These are phyloP conservation scores for Tympanoctomys barrerae DNA, from an alignment of 2,797 vertebrate genomes.

Conservation along the genomic window DNA sequence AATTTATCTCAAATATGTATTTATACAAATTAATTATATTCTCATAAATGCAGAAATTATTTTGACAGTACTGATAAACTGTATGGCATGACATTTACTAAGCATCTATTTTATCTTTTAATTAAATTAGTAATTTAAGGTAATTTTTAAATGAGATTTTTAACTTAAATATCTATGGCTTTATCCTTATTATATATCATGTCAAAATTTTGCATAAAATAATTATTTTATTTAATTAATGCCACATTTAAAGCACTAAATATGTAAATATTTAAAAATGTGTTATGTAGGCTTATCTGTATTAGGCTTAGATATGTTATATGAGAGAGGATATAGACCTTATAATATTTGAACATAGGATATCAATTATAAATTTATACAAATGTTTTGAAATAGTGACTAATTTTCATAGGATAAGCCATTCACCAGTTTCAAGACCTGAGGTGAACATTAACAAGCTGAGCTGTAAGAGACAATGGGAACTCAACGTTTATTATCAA, in stretches of 20 bases:
- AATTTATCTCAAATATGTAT: conserved; percentile 1
- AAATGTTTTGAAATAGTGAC: neutral
- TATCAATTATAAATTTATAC: neutral
- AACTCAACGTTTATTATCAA: neutral
- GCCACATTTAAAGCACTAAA: neutral
- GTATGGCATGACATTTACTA: neutral
- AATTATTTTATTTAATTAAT: neutral
- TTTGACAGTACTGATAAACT: neutral
- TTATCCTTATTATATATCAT: neutral
- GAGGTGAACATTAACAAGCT: neutral
- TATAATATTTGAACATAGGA: neutral
- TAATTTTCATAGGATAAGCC: neutral
- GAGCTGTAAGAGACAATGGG: neutral
- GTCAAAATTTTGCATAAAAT: conserved; percentile 8
- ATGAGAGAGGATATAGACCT: neutral
- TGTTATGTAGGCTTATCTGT: neutral
- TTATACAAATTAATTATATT: neutral
- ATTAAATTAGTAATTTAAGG: neutral
- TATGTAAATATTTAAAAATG: neutral
- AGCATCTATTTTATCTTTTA: neutral
- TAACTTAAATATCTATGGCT: neutral
- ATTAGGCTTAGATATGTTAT: neutral
- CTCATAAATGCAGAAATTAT: neutral
- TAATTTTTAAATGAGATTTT: neutral
- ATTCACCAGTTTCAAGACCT: neutral